Evolutionary conservation across 2,888 invertebrate species (phyloP).

Genomic region (Drosophila tripunctata): DNA sequence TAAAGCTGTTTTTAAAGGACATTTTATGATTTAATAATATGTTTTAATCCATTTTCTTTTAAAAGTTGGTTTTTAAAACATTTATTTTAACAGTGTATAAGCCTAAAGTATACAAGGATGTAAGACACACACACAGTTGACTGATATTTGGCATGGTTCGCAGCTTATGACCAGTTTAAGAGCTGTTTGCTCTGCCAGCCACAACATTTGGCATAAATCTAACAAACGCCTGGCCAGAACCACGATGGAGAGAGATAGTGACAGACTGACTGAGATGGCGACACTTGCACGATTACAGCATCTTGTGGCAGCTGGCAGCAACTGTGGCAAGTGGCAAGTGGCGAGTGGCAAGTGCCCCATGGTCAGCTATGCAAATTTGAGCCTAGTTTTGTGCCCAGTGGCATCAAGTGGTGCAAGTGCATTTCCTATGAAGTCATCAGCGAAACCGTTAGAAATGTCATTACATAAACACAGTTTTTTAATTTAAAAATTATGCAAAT

Average conservation of each 20-base stretch:
- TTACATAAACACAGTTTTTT: constrained; percentile 72
- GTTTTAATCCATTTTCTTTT: neutral
- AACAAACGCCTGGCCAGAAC: constrained; percentile 36
- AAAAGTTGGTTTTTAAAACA: neutral
- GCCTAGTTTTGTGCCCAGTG: constrained; percentile 37
- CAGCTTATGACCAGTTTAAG: constrained; percentile 48
- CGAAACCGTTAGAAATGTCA: constrained; percentile 71
- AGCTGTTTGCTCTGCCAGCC: constrained; percentile 16
- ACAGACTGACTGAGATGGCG: constrained; percentile 3
- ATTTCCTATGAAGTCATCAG: constrained; percentile 71
- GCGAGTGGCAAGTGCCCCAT: constrained; percentile 19
- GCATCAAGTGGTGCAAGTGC: constrained; percentile 12
- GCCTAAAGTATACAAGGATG: constrained; percentile 19
- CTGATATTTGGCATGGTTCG: constrained; percentile 47
- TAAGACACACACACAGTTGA: constrained; percentile 37
- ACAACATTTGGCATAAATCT: constrained; percentile 42
- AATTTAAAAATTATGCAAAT: constrained; percentile 76
- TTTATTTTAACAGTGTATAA: neutral
- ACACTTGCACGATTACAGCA: constrained; percentile 41
- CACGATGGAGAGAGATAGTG: neutral
- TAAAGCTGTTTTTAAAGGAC: too few relatives aligned
- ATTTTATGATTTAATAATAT: too few relatives aligned
- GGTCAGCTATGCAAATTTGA: constrained; percentile 67
- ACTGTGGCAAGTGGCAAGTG: neutral
- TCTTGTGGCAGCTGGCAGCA: too few relatives aligned